A percentile compares a stretch with the other conserved stretches of the same genome.
phyloP scores from a whole-genome alignment of 2,797 vertebrate genomes.

The Sarcoramphus papa region DNA sequence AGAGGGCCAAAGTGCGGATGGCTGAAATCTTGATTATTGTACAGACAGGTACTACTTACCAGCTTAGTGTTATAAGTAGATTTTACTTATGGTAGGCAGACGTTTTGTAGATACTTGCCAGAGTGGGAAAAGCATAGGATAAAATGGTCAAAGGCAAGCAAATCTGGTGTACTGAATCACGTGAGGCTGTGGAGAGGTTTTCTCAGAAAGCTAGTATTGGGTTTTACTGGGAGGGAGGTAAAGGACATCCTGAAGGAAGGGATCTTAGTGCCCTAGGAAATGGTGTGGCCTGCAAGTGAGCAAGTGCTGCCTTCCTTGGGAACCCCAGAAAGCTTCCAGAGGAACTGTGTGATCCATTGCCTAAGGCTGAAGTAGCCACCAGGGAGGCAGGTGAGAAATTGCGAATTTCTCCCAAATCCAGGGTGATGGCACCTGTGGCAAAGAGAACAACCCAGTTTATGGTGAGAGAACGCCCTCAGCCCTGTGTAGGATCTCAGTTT shows the following conservation, averaged over 20 bases:
- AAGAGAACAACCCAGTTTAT: background rate
- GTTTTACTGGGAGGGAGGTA: background rate
- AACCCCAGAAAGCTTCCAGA: background rate
- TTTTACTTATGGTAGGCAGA: background rate
- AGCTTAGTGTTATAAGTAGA: background rate
- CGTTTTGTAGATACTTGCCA: background rate
- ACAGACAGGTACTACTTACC: background rate
- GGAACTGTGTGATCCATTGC: background rate
- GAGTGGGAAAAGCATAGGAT: background rate
- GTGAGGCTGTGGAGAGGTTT: background rate
- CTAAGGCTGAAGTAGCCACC: background rate
- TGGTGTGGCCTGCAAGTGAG: background rate
- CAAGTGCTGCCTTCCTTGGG: background rate
- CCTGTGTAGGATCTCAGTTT: background rate
- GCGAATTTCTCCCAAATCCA: background rate
- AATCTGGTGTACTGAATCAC: background rate
- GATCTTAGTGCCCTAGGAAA: background rate
- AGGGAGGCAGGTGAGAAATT: background rate
- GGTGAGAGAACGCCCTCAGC: background rate
- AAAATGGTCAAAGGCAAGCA: background rate
- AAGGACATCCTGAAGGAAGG: background rate
- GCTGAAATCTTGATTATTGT: background rate
- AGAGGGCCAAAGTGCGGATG: background rate
- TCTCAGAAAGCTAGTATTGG: background rate
- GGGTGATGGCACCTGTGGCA: background rate